Percentiles rank a stretch among this genome's conserved stretches.
These are phyloP conservation scores for Albula goreensis DNA, from an alignment of 2,113 vertebrate genomes.

Conservation along the genomic window DNA sequence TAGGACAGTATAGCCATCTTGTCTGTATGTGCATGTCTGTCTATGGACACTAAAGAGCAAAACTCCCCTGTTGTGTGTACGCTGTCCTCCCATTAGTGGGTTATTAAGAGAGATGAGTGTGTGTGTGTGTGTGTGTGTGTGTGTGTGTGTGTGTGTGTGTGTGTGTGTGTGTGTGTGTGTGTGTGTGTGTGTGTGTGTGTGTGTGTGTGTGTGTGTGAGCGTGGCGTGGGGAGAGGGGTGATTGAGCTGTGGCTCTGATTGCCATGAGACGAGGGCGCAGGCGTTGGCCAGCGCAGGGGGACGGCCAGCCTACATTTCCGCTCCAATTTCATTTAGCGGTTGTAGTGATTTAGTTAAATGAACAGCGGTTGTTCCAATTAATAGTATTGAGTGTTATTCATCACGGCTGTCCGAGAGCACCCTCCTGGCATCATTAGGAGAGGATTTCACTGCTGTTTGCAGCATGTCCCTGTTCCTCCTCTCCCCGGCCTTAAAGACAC, in stretches of 20 bases:
- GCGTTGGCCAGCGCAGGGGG: constrained; percentile 73
- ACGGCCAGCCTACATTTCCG: constrained; percentile 78
- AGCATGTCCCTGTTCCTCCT: constrained; percentile 4
- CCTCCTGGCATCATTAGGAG: constrained; percentile 44
- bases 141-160: neutral
- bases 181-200: neutral
- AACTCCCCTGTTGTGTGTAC: neutral
- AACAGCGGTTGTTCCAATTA: constrained; percentile 91
- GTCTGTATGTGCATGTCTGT: neutral
- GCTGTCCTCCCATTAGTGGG: constrained; percentile 1
- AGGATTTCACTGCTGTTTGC: constrained; percentile 16
- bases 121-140: too few relatives aligned
- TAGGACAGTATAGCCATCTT: too few relatives aligned
- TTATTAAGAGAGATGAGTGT: constrained; percentile 5
- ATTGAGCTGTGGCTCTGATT: constrained; percentile 82
- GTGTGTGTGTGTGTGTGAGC: neutral
- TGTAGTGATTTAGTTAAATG: constrained; percentile 85
- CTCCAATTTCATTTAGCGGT: constrained; percentile 83
- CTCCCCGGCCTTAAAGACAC: constrained; percentile 23
- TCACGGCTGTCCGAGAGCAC: constrained; percentile 76
- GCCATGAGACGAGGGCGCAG: constrained; percentile 72
- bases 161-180: neutral
- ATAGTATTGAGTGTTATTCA: constrained; percentile 90
- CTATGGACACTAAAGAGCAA: neutral
- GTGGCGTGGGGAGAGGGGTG: constrained; percentile 59